phyloP scores from a whole-genome alignment of 1,140 invertebrate genomes.

The Apis dorsata region DNA sequence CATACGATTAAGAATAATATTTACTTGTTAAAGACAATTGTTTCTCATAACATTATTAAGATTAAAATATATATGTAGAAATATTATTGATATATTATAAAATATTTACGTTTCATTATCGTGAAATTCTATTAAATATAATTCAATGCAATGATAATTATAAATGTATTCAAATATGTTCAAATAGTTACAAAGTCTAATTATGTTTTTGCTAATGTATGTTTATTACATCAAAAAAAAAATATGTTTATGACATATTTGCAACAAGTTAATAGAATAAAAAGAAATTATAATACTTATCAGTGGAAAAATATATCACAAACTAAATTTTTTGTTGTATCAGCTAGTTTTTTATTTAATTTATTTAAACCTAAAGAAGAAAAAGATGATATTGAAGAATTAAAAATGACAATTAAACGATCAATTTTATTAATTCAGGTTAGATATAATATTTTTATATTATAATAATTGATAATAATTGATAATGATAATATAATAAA shows the following conservation, averaged over 20 bases:
- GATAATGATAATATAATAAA: not conserved
- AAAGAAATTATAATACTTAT: not conserved
- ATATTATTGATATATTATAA: not conserved
- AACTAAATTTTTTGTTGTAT: constrained; percentile 15
- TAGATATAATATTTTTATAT: constrained; percentile 34
- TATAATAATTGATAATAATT: not conserved
- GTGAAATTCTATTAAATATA: not conserved
- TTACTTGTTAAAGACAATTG: not conserved
- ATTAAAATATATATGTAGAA: not conserved
- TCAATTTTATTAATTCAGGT: constrained; percentile 85
- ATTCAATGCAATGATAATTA: constrained; percentile 14
- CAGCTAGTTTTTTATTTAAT: constrained; percentile 60
- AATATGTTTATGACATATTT: constrained; percentile 3
- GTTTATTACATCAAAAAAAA: not conserved
- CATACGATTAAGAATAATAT: no score
- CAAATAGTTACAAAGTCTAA: not conserved
- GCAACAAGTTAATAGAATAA: constrained; percentile 17
- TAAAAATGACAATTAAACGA: constrained; percentile 84
- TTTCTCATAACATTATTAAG: not conserved
- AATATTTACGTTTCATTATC: not conserved
- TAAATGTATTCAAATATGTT: not conserved
- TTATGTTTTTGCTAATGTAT: not conserved
- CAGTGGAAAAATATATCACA: not conserved
- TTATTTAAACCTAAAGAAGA: constrained; percentile 72
- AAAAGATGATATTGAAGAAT: constrained; percentile 83